Percentiles rank a stretch among this genome's conserved stretches.
phyloP scores from a whole-genome alignment of 1,140 invertebrate genomes.

The Tachypleus tridentatus region DNA sequence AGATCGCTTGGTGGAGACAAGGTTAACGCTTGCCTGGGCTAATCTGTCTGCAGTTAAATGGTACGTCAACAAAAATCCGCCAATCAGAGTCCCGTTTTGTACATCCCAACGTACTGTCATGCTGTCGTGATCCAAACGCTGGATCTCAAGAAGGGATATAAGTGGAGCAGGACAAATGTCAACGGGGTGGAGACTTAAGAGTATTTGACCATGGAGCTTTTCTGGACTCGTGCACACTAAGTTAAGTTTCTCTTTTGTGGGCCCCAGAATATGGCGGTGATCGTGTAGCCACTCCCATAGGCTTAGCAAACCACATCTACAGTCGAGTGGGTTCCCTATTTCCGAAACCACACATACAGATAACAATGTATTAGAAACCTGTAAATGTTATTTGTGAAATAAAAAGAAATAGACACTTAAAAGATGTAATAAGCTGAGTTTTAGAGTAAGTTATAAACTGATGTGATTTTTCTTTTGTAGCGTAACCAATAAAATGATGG shows the following conservation, averaged over 20 bases:
- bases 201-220: conserved; percentile 55
- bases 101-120: conserved; percentile 78
- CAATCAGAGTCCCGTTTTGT: conserved; percentile 68
- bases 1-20: conserved; percentile 52
- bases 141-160: conserved; percentile 64
- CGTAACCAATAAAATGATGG: too few relatives aligned
- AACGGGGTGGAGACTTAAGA: conserved; percentile 60
- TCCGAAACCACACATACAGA: too few relatives aligned
- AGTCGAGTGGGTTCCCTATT: conserved; percentile 67
- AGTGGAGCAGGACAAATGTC: conserved; percentile 68
- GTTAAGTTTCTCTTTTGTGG: conserved; percentile 24
- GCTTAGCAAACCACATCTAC: conserved; percentile 69
- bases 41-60: conserved; percentile 51
- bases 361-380: too few relatives aligned
- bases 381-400: too few relatives aligned
- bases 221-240: conserved; percentile 64
- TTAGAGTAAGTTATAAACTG: too few relatives aligned
- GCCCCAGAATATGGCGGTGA: conserved; percentile 49
- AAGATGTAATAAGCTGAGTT: too few relatives aligned
- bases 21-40: conserved; percentile 32
- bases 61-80: conserved; percentile 74
- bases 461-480: too few relatives aligned
- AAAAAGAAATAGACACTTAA: too few relatives aligned
- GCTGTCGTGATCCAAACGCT: conserved; percentile 77
- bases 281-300: conserved; percentile 78